Conservation (phyloP, 2,888 invertebrate species). For the Dasysyrphus albostriatus region DNA sequence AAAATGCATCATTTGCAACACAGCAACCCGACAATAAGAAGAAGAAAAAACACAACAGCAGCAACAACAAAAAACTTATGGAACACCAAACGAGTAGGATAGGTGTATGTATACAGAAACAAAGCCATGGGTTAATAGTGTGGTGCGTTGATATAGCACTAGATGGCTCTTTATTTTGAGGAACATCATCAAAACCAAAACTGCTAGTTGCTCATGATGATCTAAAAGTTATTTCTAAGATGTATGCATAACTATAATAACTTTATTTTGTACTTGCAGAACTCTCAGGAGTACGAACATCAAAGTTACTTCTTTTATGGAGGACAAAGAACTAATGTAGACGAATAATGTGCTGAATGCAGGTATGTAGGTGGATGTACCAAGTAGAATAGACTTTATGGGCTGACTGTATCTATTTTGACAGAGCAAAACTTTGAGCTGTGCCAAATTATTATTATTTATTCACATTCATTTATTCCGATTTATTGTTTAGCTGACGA, state of each 20-base stretch:
- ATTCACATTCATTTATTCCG: slow-evolving; percentile 41
- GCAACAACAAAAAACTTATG: background rate
- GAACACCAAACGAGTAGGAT: background rate
- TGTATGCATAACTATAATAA: slow-evolving; percentile 33
- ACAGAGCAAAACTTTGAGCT: slow-evolving; percentile 7
- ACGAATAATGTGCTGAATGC: background rate
- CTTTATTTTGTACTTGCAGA: background rate
- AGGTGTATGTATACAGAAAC: background rate
- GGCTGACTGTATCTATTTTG: background rate
- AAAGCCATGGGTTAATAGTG: slow-evolving; percentile 22
- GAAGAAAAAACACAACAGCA: background rate
- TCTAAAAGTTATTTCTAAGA: slow-evolving; percentile 40
- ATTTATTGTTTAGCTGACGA: slow-evolving; percentile 4
- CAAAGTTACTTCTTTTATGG: background rate
- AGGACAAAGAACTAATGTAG: background rate
- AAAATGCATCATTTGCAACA: slow-evolving; percentile 46
- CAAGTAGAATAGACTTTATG: background rate
- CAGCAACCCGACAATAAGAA: slow-evolving; percentile 16
- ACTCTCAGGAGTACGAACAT: background rate
- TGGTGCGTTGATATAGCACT: slow-evolving; percentile 39
- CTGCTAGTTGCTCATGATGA: slow-evolving; percentile 36
- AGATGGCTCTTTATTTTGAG: slow-evolving; percentile 24
- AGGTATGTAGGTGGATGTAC: background rate
- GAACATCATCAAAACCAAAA: slow-evolving; percentile 56
- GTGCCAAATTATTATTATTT: slow-evolving; percentile 10